phyloP scores from a whole-genome alignment of 2,888 invertebrate species.

The Crematogaster levior region DNA sequence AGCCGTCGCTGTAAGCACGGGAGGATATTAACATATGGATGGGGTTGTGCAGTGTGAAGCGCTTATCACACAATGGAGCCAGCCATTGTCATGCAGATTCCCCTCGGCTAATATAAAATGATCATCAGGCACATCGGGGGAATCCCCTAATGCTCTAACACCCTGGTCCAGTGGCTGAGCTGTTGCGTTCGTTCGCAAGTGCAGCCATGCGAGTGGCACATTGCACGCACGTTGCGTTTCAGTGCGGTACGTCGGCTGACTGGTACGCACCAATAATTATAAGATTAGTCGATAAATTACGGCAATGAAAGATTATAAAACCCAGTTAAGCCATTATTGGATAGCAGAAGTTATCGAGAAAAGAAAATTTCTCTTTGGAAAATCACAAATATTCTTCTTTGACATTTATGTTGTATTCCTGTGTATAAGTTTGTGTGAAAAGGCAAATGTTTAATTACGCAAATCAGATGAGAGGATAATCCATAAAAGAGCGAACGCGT shows the following conservation, averaged over 20 bases:
- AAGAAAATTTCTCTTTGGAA: not conserved
- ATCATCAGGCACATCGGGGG: slow-evolving; percentile 79
- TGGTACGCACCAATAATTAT: slow-evolving; percentile 19
- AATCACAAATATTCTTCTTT: not conserved
- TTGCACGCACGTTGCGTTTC: slow-evolving; percentile 36
- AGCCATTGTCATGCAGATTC: slow-evolving; percentile 82
- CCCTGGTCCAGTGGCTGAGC: slow-evolving; percentile 70
- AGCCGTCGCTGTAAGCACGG: slow-evolving; percentile 64
- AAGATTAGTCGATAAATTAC: slow-evolving; percentile 20
- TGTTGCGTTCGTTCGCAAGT: slow-evolving; percentile 69
- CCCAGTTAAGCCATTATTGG: not conserved
- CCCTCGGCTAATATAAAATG: slow-evolving; percentile 81
- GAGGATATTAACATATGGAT: slow-evolving; percentile 78
- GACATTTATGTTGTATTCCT: not conserved
- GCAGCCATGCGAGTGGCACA: slow-evolving; percentile 68
- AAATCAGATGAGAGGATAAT: not conserved
- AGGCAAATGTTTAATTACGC: not conserved
- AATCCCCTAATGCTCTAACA: slow-evolving; percentile 78
- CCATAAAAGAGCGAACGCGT: not conserved
- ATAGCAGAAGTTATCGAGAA: not conserved
- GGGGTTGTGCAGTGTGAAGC: slow-evolving; percentile 78
- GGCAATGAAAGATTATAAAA: not conserved
- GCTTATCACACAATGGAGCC: slow-evolving; percentile 81
- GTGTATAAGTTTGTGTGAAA: not conserved
- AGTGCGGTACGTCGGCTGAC: not conserved